phyloP scores from a whole-genome alignment of 2,113 vertebrate species.

The Pyxicephalus adspersus region DNA sequence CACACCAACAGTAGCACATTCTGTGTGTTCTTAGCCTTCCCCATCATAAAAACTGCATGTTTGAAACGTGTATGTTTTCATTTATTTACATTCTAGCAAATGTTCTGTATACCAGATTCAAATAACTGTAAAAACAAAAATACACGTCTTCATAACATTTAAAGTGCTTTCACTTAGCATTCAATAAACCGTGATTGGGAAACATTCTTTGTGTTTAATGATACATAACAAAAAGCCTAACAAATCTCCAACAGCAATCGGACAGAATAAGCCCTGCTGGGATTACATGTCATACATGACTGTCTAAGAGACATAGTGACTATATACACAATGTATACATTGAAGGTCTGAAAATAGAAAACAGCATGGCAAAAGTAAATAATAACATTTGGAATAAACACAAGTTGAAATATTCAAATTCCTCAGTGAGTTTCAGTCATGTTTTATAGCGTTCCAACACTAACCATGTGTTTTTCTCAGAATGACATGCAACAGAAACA shows the following conservation, averaged over 20 bases:
- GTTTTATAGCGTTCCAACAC: constrained; percentile 33
- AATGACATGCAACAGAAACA: constrained; percentile 42
- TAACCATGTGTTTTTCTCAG: constrained; percentile 35
- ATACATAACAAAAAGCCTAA: constrained; percentile 10
- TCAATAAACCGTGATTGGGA: constrained; percentile 23
- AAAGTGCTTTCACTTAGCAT: constrained; percentile 42
- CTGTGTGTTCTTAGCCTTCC: constrained; percentile 60
- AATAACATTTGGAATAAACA: constrained; percentile 18
- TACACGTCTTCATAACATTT: constrained; percentile 13
- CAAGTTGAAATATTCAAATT: background rate
- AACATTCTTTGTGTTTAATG: constrained; percentile 21
- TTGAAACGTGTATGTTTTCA: background rate
- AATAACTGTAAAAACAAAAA: constrained; percentile 19
- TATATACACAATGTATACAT: background rate
- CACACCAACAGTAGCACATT: constrained; percentile 67
- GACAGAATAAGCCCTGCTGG: background rate
- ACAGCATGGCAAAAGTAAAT: constrained; percentile 22
- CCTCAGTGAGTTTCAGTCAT: constrained; percentile 23
- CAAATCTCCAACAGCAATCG: background rate
- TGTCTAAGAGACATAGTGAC: background rate
- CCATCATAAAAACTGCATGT: background rate
- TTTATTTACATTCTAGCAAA: constrained; percentile 23
- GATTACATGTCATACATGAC: background rate
- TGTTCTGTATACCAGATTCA: constrained; percentile 9
- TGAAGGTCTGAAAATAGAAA: background rate